Evolutionary conservation across 2,888 invertebrate species (phyloP).

Genomic region (Meteorus cinctellus): DNA sequence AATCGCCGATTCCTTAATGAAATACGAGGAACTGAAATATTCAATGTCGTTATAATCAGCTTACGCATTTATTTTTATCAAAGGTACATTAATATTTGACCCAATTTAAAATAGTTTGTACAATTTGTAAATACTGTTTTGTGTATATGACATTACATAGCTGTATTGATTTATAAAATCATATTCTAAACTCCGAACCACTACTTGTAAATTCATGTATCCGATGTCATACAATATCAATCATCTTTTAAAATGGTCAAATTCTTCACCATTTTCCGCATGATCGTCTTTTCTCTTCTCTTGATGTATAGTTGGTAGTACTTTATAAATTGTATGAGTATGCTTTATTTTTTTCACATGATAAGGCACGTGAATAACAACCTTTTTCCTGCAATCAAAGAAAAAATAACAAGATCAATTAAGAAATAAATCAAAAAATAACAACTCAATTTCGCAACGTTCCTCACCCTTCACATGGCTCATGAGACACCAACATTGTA

Average conservation of each 20-base stretch:
- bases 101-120: not conserved
- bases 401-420: constrained; percentile 8
- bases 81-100: not conserved
- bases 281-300: constrained; percentile 48
- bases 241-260: constrained; percentile 52
- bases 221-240: constrained; percentile 1
- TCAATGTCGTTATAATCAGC: not conserved
- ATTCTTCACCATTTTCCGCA: constrained; percentile 47
- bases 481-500: constrained; percentile 41
- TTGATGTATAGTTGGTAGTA: constrained; percentile 75
- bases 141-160: not conserved
- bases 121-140: not conserved
- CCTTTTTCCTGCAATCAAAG: constrained; percentile 77
- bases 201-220: not conserved
- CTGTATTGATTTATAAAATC: not conserved
- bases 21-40: not conserved
- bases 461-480: constrained; percentile 47
- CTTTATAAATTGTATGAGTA: constrained; percentile 83
- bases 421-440: constrained; percentile 2
- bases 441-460: not conserved
- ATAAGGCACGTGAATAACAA: constrained; percentile 81
- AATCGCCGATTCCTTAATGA: no score
- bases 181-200: not conserved
- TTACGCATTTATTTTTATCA: not conserved
- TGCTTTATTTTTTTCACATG: constrained; percentile 82